These are phyloP conservation scores for Ceuthmochares aereus DNA, from an alignment of 2,113 vertebrate genomes.

Conservation along the genomic window DNA sequence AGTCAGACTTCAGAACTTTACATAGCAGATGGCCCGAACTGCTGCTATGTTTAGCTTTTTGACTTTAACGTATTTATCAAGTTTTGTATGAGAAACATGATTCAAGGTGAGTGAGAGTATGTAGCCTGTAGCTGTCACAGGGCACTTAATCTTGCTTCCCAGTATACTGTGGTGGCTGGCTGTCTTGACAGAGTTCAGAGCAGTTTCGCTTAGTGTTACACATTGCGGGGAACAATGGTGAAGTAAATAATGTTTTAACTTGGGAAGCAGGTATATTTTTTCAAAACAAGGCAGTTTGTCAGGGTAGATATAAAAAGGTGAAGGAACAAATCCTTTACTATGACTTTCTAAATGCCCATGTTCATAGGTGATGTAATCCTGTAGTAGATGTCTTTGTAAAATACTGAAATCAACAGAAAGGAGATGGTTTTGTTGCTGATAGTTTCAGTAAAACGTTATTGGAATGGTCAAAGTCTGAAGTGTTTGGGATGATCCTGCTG, in stretches of 20 bases:
- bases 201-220: conserved; percentile 25
- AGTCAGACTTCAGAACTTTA: not conserved
- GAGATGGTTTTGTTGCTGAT: not conserved
- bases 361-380: not conserved
- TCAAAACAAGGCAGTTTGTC: conserved; percentile 45
- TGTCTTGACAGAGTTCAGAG: conserved; percentile 15
- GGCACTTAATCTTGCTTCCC: not conserved
- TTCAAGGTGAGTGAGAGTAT: not conserved
- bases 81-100: not conserved
- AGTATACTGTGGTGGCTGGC: not conserved
- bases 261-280: conserved; percentile 46
- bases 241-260: not conserved
- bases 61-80: not conserved
- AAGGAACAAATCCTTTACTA: conserved; percentile 1
- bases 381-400: not conserved
- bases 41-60: not conserved
- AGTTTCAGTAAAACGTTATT: not conserved
- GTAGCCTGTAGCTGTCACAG: not conserved
- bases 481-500: not conserved
- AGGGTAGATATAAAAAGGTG: conserved; percentile 44
- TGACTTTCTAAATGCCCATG: not conserved
- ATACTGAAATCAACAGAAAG: not conserved
- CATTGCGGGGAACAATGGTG: conserved; percentile 5
- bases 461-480: not conserved
- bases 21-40: not conserved